Evolutionary conservation across 1,140 invertebrate genomes (phyloP).

Genomic region (Lasaia peninsularis): DNA sequence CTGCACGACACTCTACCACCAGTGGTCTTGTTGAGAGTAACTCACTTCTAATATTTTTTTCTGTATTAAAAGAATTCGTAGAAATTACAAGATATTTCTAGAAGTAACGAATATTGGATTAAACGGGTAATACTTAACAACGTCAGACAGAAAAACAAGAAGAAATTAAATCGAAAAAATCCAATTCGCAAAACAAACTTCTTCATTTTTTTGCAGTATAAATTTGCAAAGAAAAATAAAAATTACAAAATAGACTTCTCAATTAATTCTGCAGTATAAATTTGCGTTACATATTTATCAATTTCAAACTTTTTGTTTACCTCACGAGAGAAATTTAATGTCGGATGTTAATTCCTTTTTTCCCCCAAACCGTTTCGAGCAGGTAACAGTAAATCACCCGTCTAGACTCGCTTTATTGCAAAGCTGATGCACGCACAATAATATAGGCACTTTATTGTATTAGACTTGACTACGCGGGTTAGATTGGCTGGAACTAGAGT

Average conservation of each 20-base stretch:
- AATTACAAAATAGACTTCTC: too few species aligned
- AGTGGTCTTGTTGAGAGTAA: too few species aligned
- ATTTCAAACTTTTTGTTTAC: conserved; percentile 3
- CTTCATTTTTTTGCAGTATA: not conserved
- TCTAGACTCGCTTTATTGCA: conserved; percentile 64
- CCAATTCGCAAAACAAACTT: too few species aligned
- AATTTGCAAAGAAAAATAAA: not conserved
- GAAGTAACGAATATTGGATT: too few species aligned
- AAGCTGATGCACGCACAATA: conserved; percentile 54
- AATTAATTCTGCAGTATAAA: not conserved
- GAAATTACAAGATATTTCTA: too few species aligned
- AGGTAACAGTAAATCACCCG: conserved; percentile 67
- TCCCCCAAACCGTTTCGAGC: conserved; percentile 30
- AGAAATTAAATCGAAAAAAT: too few species aligned
- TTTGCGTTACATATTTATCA: not conserved
- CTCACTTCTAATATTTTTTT: too few species aligned
- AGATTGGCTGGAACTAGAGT: conserved; percentile 34
- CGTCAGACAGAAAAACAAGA: too few species aligned
- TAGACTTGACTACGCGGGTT: conserved; percentile 35
- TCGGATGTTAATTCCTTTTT: conserved; percentile 29
- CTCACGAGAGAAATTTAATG: not conserved
- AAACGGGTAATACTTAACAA: too few species aligned
- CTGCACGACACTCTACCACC: too few species aligned
- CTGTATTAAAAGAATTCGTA: too few species aligned
- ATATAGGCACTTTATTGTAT: conserved; percentile 57